These are phyloP conservation scores for Panthera leo DNA, from an alignment of 2,113 vertebrate genomes.

Conservation along the genomic window DNA sequence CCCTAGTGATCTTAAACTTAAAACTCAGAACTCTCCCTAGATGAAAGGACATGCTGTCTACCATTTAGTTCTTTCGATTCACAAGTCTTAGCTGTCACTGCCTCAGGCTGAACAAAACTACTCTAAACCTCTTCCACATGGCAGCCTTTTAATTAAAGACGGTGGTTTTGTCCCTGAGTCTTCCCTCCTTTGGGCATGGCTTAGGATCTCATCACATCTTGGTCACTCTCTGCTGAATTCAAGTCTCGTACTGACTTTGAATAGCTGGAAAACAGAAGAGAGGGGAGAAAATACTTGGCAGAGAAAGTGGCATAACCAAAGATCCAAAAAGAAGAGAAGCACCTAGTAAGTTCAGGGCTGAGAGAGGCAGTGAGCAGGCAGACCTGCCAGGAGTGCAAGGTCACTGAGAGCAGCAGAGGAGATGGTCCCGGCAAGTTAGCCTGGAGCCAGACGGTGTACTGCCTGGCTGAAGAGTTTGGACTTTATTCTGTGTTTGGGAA, in stretches of 20 bases:
- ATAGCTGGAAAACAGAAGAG: neutral
- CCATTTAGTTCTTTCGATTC: neutral
- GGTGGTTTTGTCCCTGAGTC: neutral
- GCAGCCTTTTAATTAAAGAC: slow-evolving; percentile 41
- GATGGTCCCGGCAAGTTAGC: neutral
- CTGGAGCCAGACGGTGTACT: neutral
- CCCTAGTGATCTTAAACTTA: neutral
- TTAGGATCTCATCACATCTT: neutral
- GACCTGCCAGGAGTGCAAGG: neutral
- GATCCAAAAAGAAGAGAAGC: neutral
- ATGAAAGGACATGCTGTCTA: neutral
- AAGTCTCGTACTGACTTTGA: neutral
- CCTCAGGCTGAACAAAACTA: neutral
- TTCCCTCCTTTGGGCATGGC: neutral
- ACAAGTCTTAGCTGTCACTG: neutral
- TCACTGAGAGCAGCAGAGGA: neutral
- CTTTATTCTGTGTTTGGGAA: slow-evolving; percentile 1
- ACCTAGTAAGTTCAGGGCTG: neutral
- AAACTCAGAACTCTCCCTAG: neutral
- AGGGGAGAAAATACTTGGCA: neutral
- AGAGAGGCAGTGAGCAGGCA: neutral
- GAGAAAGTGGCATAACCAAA: neutral
- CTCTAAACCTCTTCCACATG: neutral
- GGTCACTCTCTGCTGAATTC: neutral
- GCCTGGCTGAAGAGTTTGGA: neutral